phyloP scores from a whole-genome alignment of 2,797 vertebrate genomes.

The Rhinatrema bivittatum region DNA sequence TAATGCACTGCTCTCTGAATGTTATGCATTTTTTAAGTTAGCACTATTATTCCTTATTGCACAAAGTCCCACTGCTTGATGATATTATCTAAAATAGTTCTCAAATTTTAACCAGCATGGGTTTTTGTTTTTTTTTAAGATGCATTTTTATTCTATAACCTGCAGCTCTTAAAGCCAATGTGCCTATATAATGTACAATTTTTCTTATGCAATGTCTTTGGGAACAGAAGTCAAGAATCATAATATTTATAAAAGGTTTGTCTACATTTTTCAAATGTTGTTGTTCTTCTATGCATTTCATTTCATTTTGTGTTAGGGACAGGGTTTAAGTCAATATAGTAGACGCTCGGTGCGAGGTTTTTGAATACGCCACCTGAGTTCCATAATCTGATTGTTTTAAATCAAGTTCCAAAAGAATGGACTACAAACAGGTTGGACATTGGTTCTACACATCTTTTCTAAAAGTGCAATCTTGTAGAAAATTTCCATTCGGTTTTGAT shows the following conservation, averaged over 20 bases:
- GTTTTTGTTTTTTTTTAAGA: constrained; percentile 47
- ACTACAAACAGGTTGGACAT: no score
- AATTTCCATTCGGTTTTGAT: no score
- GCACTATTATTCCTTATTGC: constrained; percentile 61
- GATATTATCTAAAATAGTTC: constrained; percentile 57
- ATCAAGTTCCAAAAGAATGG: no score
- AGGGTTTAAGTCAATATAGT: no score
- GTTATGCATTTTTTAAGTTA: constrained; percentile 59
- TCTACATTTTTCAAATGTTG: constrained; percentile 31
- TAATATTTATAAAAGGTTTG: constrained; percentile 52
- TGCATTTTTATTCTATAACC: constrained; percentile 55
- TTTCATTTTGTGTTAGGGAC: no score
- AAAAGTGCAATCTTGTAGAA: no score
- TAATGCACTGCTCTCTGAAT: constrained; percentile 55
- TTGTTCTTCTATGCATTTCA: constrained; percentile 36
- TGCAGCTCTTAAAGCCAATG: constrained; percentile 43
- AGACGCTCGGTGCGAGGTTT: no score
- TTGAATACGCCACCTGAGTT: no score
- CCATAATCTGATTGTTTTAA: no score
- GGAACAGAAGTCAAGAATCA: constrained; percentile 35
- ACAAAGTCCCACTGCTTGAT: constrained; percentile 65
- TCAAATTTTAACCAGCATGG: constrained; percentile 48
- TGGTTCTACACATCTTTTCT: no score
- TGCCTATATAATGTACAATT: constrained; percentile 41
- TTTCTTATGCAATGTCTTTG: constrained; percentile 33